phyloP scores from a whole-genome alignment of 92 coral and sea anemone genomes.

The Phenganax subtilis region DNA sequence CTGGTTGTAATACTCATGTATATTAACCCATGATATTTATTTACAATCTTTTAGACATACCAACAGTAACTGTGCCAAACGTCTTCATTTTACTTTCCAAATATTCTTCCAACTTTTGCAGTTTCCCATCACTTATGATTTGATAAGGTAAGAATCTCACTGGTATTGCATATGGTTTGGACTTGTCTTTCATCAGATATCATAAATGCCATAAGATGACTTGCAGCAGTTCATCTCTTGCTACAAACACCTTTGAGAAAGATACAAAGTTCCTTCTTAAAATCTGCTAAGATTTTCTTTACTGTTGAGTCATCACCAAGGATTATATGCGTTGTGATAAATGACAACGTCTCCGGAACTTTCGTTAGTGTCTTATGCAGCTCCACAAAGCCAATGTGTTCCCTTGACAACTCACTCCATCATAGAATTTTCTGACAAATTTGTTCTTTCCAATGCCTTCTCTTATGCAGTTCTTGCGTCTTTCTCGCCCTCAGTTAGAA shows the following conservation, averaged over 20 bases:
- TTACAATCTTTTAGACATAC: not conserved
- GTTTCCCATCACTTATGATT: conserved; percentile 10
- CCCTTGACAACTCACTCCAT: not conserved
- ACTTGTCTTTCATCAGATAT: conserved; percentile 14
- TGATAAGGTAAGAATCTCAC: conserved; percentile 11
- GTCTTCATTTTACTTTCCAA: conserved; percentile 11
- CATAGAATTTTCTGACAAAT: not conserved
- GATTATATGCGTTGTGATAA: conserved; percentile 3
- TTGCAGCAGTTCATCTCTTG: conserved; percentile 16
- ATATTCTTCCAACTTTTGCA: not conserved
- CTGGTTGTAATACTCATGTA: too few species aligned
- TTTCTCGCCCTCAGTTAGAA: conserved; percentile 25
- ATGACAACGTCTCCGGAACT: conserved; percentile 1
- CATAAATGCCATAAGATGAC: conserved; percentile 15
- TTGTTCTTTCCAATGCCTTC: conserved; percentile 1
- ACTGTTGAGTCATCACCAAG: conserved; percentile 18
- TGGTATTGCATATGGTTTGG: conserved; percentile 13
- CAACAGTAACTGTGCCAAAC: conserved; percentile 12
- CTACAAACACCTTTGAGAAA: not conserved
- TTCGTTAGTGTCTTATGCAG: not conserved
- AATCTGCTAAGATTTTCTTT: conserved; percentile 2
- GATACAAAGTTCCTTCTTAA: not conserved
- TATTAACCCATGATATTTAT: too few species aligned
- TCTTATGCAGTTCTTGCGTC: conserved; percentile 27
- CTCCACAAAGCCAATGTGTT: conserved; percentile 11